These are phyloP conservation scores for Drosophila takahashii DNA, from an alignment of 1,140 invertebrate genomes.

Conservation along the genomic window DNA sequence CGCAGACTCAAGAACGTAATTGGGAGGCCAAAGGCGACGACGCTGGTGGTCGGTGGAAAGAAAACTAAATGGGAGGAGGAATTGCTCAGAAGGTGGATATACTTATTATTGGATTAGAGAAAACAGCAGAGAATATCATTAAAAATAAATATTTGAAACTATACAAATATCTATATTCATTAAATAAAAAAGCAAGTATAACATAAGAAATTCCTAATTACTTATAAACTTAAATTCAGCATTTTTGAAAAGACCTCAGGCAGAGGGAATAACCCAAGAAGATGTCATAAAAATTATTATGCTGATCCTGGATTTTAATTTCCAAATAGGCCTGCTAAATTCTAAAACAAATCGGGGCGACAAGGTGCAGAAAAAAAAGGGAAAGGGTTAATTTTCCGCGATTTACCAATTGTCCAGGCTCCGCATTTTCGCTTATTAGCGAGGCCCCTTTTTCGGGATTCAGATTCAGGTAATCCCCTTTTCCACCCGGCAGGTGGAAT, in stretches of 20 bases:
- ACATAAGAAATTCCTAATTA: no score
- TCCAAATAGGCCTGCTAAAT: constrained; percentile 2
- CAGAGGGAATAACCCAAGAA: not conserved
- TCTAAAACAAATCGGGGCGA: not conserved
- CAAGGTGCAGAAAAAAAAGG: constrained; percentile 4
- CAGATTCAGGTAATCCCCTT: constrained; percentile 28
- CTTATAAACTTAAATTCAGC: not conserved
- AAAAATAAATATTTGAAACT: no score
- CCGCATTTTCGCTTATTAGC: constrained; percentile 18
- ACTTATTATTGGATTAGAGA: constrained; percentile 2
- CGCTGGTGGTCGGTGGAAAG: constrained; percentile 27
- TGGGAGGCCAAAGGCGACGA: constrained; percentile 4
- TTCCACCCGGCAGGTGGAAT: constrained; percentile 44
- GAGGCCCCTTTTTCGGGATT: not conserved
- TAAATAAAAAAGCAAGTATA: no score
- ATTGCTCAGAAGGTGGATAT: not conserved
- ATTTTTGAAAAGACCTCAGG: not conserved
- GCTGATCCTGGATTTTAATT: constrained; percentile 5
- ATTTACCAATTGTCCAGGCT: constrained; percentile 33
- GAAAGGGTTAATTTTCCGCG: constrained; percentile 3
- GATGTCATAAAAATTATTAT: constrained; percentile 28
- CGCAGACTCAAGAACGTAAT: constrained; percentile 34
- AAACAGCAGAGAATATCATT: no score
- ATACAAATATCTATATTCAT: no score
- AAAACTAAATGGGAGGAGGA: constrained; percentile 9